Conservation (phyloP, 2,113 vertebrate genomes). For the Chiloscyllium plagiosum region DNA sequence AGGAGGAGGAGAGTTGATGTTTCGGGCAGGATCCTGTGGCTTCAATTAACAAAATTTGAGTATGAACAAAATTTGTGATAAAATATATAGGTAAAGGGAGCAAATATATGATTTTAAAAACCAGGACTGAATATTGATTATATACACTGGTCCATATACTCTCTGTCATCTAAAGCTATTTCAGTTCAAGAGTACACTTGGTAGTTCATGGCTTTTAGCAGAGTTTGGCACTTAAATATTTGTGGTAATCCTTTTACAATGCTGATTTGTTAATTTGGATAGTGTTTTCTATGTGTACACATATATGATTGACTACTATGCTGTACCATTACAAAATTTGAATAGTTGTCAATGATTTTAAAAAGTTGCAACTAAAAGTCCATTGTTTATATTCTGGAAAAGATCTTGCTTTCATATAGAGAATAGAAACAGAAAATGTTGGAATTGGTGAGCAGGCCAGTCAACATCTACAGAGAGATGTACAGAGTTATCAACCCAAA, state of each 20-base stretch:
- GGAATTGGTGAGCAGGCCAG: not conserved
- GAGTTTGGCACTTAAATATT: not conserved
- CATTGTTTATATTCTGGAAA: not conserved
- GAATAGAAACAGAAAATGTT: not conserved
- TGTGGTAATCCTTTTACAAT: not conserved
- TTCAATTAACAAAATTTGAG: not conserved
- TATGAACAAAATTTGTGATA: not conserved
- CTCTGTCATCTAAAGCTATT: not conserved
- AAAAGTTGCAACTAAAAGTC: not conserved
- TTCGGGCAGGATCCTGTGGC: too few relatives aligned
- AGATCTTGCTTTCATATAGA: not conserved
- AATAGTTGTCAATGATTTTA: not conserved
- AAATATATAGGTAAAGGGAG: not conserved
- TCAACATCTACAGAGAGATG: not conserved
- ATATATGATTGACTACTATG: not conserved
- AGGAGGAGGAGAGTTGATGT: too few relatives aligned
- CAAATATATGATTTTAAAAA: not conserved
- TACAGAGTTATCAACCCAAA: not conserved
- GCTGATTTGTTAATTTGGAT: not conserved
- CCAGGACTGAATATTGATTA: not conserved
- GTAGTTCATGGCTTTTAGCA: not conserved
- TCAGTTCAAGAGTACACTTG: not conserved
- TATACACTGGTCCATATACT: not conserved
- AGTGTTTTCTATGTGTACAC: not conserved
- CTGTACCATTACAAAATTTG: not conserved